Evolutionary conservation across 1,140 invertebrate species (phyloP).

Genomic region (Caenorhabditis briggsae): DNA sequence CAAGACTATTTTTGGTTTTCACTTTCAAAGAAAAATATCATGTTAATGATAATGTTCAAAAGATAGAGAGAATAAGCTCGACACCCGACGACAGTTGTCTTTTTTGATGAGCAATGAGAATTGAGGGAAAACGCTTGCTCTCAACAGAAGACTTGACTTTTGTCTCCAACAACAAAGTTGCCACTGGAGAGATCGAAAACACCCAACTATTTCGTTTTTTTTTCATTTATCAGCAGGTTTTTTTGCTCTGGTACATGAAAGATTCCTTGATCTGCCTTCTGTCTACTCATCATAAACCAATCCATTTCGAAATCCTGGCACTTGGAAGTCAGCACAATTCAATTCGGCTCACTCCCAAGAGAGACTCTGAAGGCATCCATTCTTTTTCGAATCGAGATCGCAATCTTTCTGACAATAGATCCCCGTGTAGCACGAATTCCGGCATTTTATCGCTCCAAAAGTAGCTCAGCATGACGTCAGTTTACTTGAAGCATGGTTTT

Average conservation of each 20-base stretch:
- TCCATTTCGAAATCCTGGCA: too few species aligned
- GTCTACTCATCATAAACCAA: background rate
- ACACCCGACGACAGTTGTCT: slow-evolving; percentile 18
- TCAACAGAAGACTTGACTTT: slow-evolving; percentile 18
- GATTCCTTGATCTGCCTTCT: background rate
- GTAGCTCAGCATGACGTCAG: background rate
- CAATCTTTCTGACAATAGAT: background rate
- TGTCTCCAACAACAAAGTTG: slow-evolving; percentile 30
- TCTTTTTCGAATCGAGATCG: slow-evolving; percentile 28
- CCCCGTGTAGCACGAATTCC: background rate
- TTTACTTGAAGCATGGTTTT: background rate
- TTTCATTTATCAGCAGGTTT: background rate
- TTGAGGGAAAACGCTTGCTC: slow-evolving; percentile 36
- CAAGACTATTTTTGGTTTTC: too few species aligned
- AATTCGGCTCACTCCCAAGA: background rate
- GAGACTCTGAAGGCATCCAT: background rate
- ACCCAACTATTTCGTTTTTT: slow-evolving; percentile 6
- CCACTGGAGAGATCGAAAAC: slow-evolving; percentile 21
- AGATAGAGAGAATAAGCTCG: background rate
- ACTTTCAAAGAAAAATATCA: background rate
- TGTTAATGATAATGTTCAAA: background rate
- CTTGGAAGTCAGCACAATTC: too few species aligned
- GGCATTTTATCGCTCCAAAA: background rate
- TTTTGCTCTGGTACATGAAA: background rate
- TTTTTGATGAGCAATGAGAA: slow-evolving; percentile 51